Conservation (phyloP, 2,113 vertebrate species). For the Boleophthalmus pectinirostris region DNA sequence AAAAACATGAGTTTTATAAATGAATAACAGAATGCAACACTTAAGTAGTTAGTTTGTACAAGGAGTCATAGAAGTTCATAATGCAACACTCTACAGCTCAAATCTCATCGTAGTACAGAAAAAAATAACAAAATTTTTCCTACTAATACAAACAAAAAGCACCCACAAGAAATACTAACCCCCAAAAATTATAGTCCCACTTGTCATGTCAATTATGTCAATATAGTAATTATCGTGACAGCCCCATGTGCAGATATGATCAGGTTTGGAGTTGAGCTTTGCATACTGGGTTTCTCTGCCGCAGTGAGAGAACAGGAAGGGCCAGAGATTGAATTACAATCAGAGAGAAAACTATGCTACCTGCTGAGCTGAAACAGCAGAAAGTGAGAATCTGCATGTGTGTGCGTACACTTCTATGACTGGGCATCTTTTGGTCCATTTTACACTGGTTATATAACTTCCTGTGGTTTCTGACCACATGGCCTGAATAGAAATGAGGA, state of each 20-base stretch:
- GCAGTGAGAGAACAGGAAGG: constrained; percentile 7
- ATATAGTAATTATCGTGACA: too few species aligned
- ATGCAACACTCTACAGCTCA: too few species aligned
- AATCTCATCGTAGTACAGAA: too few species aligned
- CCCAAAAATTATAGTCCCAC: too few species aligned
- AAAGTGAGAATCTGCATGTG: constrained; percentile 3
- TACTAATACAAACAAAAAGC: too few species aligned
- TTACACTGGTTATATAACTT: background rate
- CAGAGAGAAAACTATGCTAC: constrained; percentile 5
- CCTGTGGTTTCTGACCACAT: background rate
- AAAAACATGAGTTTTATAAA: too few species aligned
- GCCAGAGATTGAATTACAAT: constrained; percentile 8
- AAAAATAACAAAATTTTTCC: too few species aligned
- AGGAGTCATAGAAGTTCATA: too few species aligned
- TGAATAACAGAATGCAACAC: too few species aligned
- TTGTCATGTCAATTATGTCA: too few species aligned
- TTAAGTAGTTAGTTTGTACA: too few species aligned
- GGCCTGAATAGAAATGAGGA: background rate
- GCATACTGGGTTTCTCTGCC: constrained; percentile 7
- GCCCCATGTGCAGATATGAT: background rate
- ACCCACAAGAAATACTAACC: too few species aligned
- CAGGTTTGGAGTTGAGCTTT: constrained; percentile 2
- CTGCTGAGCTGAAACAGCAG: constrained; percentile 9
- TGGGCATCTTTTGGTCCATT: background rate
- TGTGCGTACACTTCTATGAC: background rate